These are phyloP conservation scores for Capreolus pygargus DNA, from an alignment of 2,113 vertebrate species.

Conservation along the genomic window DNA sequence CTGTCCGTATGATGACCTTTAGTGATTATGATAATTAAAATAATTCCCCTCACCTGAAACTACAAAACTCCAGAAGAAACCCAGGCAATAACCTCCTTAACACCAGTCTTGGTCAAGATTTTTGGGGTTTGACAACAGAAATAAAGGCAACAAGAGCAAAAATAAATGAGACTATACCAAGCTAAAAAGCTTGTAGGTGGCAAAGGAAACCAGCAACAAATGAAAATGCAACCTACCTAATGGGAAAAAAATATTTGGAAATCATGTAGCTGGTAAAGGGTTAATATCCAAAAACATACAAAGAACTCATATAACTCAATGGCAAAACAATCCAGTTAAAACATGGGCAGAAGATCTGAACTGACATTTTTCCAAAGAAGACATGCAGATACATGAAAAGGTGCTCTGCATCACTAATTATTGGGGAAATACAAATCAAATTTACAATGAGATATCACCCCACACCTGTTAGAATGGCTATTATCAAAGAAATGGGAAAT, in stretches of 20 bases:
- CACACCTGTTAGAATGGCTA: not conserved
- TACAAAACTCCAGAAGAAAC: not conserved
- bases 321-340: not conserved
- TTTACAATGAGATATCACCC: not conserved
- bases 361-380: not conserved
- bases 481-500: not conserved
- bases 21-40: not conserved
- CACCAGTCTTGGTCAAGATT: not conserved
- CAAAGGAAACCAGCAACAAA: not conserved
- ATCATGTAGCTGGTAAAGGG: not conserved
- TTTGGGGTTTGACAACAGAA: not conserved
- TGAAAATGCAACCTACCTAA: not conserved
- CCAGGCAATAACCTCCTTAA: not conserved
- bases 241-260: not conserved
- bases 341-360: not conserved
- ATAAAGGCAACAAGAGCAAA: not conserved
- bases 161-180: not conserved
- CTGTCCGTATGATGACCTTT: not conserved
- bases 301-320: not conserved
- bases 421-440: not conserved
- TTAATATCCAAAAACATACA: not conserved
- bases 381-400: not conserved
- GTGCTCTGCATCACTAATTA: not conserved
- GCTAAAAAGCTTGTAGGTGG: not conserved
- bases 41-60: not conserved